A percentile compares a stretch with the other conserved stretches of the same genome.
phyloP scores from a whole-genome alignment of 1,140 invertebrate genomes.

The Chironomus striatipennis region DNA sequence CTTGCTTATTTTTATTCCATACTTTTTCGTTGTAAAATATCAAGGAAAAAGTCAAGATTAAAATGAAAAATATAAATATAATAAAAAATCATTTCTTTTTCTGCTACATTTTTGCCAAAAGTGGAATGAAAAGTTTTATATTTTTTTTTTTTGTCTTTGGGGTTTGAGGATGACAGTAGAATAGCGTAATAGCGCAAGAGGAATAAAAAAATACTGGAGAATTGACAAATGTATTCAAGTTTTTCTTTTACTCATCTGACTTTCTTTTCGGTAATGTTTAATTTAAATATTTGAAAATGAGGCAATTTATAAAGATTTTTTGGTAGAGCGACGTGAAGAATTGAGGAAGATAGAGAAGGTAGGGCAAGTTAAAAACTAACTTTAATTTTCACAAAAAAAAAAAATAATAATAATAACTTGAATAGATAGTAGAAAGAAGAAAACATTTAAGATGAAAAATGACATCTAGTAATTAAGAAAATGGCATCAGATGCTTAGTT shows the following conservation, averaged over 20 bases:
- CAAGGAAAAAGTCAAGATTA: conserved; percentile 6
- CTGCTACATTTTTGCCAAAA: background rate
- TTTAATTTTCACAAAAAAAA: too few species aligned
- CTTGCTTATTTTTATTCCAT: too few species aligned
- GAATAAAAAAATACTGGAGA: background rate
- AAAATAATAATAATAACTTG: too few species aligned
- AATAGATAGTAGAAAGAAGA: too few species aligned
- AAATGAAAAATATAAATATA: conserved; percentile 24
- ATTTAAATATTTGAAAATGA: conserved; percentile 24
- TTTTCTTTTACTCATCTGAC: background rate
- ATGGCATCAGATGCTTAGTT: too few species aligned
- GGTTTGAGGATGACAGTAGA: background rate
- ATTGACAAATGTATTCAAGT: conserved; percentile 19
- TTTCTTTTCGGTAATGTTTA: background rate
- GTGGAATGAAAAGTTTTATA: background rate
- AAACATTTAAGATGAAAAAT: too few species aligned
- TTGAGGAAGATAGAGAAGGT: background rate
- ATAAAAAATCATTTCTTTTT: conserved; percentile 14
- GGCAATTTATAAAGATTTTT: conserved; percentile 23
- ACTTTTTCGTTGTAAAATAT: background rate
- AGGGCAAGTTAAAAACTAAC: background rate
- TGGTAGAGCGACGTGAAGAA: background rate
- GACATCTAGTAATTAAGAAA: too few species aligned
- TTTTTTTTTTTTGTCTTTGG: too few species aligned
- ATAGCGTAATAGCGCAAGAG: background rate